phyloP scores from a whole-genome alignment of 64 coral and sea anemone species.

The Trachythela sp. region DNA sequence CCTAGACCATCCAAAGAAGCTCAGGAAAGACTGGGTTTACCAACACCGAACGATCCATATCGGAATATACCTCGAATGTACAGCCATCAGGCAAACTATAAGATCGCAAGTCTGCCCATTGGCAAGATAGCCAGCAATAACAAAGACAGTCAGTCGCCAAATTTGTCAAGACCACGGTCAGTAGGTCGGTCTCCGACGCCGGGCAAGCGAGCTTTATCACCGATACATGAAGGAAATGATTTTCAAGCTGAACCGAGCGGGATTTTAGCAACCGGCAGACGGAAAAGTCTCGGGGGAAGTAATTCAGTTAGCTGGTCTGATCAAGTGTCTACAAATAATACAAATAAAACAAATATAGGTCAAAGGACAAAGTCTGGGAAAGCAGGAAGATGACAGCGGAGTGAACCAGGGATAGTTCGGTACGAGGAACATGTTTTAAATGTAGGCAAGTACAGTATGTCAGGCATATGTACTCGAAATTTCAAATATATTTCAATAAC shows the following conservation, averaged over 20 bases:
- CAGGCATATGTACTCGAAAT: too few relatives aligned
- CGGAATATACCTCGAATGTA: conserved; percentile 42
- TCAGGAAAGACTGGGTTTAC: conserved; percentile 22
- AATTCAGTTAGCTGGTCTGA: conserved; percentile 63
- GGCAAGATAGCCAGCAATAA: conserved; percentile 77
- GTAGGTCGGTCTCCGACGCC: conserved; percentile 54
- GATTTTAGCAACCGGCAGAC: conserved; percentile 39
- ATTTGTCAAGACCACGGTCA: conserved; percentile 41
- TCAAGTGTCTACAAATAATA: conserved; percentile 51
- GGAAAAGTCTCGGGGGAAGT: conserved; percentile 26
- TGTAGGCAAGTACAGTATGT: too few relatives aligned
- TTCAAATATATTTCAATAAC: not conserved
- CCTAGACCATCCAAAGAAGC: conserved; percentile 6
- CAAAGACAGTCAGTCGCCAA: conserved; percentile 44
- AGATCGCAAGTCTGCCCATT: conserved; percentile 92
- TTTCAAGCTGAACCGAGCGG: not conserved
- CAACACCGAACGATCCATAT: conserved; percentile 19
- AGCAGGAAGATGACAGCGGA: not conserved
- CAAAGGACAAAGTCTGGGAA: conserved; percentile 6
- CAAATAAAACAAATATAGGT: conserved; percentile 31
- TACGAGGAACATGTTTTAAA: not conserved
- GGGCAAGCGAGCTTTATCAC: conserved; percentile 78
- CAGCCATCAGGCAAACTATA: conserved; percentile 88
- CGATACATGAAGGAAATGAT: conserved; percentile 63
- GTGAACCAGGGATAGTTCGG: too few relatives aligned